Evolutionary conservation across 2,888 invertebrate genomes (phyloP).

Genomic region (Cantharis flavilabris): DNA sequence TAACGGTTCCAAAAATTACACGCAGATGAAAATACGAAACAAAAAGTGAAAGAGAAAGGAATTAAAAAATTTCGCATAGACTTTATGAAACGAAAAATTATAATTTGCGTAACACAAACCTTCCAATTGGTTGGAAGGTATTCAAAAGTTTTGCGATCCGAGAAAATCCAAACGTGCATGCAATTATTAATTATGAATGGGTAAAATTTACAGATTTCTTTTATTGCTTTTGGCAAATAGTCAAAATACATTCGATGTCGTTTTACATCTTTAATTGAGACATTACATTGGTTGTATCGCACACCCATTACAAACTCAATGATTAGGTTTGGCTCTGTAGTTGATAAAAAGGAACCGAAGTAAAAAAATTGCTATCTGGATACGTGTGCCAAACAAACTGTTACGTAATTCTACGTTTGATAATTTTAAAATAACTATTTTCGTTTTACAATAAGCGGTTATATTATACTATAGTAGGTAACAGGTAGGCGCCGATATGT

Average conservation of each 20-base stretch:
- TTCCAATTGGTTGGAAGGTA: background rate
- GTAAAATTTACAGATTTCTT: background rate
- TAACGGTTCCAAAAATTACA: background rate
- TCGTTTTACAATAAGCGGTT: no score
- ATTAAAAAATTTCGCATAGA: background rate
- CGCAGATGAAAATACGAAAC: background rate
- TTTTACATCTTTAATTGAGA: background rate
- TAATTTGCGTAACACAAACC: background rate
- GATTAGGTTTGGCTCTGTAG: background rate
- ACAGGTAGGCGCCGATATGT: no score
- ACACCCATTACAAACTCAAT: background rate
- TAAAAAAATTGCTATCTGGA: no score
- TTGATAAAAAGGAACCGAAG: no score
- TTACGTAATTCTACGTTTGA: no score
- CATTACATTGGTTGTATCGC: background rate
- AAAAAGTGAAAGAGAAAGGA: background rate
- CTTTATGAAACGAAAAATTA: background rate
- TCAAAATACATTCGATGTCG: constrained; percentile 3
- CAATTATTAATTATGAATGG: constrained; percentile 5
- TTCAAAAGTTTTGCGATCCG: background rate
- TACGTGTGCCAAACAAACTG: no score
- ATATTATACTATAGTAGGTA: no score
- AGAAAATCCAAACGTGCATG: background rate
- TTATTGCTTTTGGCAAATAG: background rate
- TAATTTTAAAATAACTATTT: no score